Percentiles rank a stretch among this genome's conserved stretches.
These are phyloP conservation scores for Arvicanthis niloticus DNA, from an alignment of 2,113 vertebrate genomes.

Conservation along the genomic window DNA sequence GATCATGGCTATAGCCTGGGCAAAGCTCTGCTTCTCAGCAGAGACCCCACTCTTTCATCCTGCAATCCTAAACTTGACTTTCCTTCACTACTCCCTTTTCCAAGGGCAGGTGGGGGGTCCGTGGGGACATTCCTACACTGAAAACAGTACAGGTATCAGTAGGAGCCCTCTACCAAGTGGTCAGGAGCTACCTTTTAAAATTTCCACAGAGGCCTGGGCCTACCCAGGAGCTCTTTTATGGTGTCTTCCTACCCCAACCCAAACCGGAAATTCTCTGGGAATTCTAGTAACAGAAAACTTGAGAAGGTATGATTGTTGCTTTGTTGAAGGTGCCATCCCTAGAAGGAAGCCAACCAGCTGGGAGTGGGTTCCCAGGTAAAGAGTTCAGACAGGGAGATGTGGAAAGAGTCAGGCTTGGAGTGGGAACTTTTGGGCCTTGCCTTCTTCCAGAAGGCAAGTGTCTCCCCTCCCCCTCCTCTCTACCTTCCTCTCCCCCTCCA, in stretches of 20 bases:
- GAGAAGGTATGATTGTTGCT: neutral
- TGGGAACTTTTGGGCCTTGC: neutral
- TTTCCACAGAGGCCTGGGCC: neutral
- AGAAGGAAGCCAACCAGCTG: neutral
- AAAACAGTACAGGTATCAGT: rapidly evolving
- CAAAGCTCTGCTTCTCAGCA: neutral
- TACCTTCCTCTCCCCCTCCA: too few relatives aligned
- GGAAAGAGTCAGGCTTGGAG: neutral
- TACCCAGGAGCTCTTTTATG: neutral
- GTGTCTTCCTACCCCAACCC: neutral
- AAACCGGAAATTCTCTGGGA: neutral
- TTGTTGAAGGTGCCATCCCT: neutral
- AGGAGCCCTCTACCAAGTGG: neutral
- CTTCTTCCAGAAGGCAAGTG: neutral
- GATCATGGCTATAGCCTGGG: neutral
- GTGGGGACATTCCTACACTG: neutral
- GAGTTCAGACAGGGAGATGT: neutral
- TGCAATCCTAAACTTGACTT: neutral
- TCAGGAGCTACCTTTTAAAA: neutral
- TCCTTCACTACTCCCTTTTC: neutral
- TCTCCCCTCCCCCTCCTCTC: neutral
- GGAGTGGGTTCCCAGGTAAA: neutral
- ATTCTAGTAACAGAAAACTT: neutral
- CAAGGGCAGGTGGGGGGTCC: neutral
- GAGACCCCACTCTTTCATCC: neutral